phyloP scores from a whole-genome alignment of 2,888 invertebrate species.

The Junonia oenone region DNA sequence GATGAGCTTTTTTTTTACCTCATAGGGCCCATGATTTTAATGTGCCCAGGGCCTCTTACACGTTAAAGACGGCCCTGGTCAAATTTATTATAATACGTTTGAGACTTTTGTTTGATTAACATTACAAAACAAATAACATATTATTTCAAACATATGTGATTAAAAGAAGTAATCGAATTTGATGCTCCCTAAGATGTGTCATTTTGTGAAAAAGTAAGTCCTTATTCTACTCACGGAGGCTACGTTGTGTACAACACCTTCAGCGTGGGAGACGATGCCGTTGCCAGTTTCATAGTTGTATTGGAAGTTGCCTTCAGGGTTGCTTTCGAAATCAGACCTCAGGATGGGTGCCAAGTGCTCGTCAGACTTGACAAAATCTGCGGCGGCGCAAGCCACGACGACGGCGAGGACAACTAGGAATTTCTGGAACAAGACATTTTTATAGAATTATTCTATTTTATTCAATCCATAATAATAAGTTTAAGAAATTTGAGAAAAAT shows the following conservation, averaged over 20 bases:
- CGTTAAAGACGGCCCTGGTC: no score
- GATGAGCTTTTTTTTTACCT: no score
- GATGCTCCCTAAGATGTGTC: not conserved
- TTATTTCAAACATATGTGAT: not conserved
- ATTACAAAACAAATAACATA: not conserved
- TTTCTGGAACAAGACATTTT: conserved; percentile 40
- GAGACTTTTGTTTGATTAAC: no score
- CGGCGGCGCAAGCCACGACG: conserved; percentile 46
- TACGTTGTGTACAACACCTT: conserved; percentile 49
- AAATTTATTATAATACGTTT: conserved; percentile 15
- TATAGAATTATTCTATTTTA: not conserved
- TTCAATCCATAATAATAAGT: no score
- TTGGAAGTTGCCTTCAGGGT: conserved; percentile 71
- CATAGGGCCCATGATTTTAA: no score
- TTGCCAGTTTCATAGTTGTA: conserved; percentile 79
- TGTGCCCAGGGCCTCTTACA: no score
- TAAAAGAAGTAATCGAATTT: no score
- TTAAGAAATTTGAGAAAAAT: no score
- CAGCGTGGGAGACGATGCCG: conserved; percentile 73
- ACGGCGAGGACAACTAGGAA: conserved; percentile 50
- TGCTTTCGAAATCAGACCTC: conserved; percentile 54
- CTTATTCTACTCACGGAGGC: conserved; percentile 46
- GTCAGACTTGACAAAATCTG: conserved; percentile 32
- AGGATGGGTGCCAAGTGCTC: conserved; percentile 51
- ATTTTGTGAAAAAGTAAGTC: not conserved